Base-by-base conservation (phyloP, 2,113 vertebrate species). In the Osmerus eperlanus region DNA sequence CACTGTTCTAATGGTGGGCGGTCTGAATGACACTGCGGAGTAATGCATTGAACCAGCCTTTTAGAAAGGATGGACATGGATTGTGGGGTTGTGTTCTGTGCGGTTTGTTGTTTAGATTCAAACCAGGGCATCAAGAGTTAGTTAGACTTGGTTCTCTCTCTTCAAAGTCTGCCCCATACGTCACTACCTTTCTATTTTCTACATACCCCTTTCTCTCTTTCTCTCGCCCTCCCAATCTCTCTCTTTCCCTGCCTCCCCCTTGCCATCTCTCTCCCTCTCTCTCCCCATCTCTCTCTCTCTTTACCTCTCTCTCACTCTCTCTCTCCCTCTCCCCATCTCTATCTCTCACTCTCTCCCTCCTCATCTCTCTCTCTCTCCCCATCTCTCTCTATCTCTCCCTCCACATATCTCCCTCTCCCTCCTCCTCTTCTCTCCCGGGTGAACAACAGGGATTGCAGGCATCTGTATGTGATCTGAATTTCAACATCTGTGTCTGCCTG, bases 391-490 rank as follows among this genome's bases (percentile, higher is more conserved):
- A 29, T 65, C 21, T 19, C 23, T 28, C n/a, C 23, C 11, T 54
- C 51, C 47, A 8, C 61, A 16, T 60, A 4, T 25, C 19, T 62
- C 68, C 51, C 65, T 19, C 47, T 63, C 47, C 19, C 6, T 36
- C 60, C 21, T 12, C 65, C 28, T 65, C 53, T 28, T 60, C 67
- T 74, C 29, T 70, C 74, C 67, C 55, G 66, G 32, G 73, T 71
- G 72, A 80, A 75, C 69, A 71, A 54, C 79, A 66, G 70, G 71
- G 73, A 83, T 83, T 76, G 67, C 76, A 83, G 78, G 63, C 74
- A 8, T 65, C 8, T 12, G 77, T 74, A 64, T 88, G 86, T 88
- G 84, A 88, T 84, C 79, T 82, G 84, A 88, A 88, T 90, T 87
- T 88, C 68, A 90, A 89, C 84, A 83, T 71, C 78, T 64, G 75